Percentiles rank a stretch among this genome's conserved stretches.
Evolutionary conservation across 2,113 vertebrate genomes (phyloP).

Genomic region (Hoplias malabaricus): DNA sequence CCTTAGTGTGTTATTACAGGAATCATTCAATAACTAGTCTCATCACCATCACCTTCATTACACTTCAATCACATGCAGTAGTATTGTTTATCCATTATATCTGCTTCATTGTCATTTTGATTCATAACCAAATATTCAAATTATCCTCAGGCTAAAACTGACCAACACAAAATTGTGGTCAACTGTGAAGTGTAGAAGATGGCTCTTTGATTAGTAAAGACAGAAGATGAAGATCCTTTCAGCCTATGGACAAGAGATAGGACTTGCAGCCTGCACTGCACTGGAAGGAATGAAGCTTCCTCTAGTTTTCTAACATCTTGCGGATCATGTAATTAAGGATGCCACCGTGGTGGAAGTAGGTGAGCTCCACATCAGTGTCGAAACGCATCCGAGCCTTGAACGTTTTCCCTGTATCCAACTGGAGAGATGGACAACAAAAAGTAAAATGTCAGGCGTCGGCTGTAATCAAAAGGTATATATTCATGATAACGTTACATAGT

Average conservation of each 20-base stretch:
- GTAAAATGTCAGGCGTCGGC: not conserved
- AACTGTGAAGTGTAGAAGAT: not conserved
- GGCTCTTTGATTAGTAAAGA: not conserved
- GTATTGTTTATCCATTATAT: not conserved
- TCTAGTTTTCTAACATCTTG: constrained; percentile 80
- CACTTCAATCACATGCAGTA: not conserved
- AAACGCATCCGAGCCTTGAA: constrained; percentile 89
- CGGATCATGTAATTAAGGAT: constrained; percentile 99
- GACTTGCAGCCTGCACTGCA: not conserved
- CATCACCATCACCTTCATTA: not conserved
- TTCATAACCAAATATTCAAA: not conserved
- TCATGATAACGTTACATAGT: not conserved
- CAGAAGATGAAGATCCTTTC: not conserved
- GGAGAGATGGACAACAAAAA: constrained; percentile 38
- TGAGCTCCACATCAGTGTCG: constrained; percentile 94
- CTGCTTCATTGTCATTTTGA: not conserved
- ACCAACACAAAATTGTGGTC: not conserved
- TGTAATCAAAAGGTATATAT: not conserved
- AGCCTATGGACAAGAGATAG: not conserved
- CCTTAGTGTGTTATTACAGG: not conserved
- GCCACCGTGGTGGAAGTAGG: constrained; percentile 89
- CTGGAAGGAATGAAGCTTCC: not conserved
- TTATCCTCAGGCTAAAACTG: not conserved
- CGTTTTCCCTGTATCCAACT: constrained; percentile 87
- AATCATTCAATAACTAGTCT: not conserved